Evolutionary conservation across 2,113 vertebrate genomes (phyloP).

Genomic region (Urocynchramus pylzowi): DNA sequence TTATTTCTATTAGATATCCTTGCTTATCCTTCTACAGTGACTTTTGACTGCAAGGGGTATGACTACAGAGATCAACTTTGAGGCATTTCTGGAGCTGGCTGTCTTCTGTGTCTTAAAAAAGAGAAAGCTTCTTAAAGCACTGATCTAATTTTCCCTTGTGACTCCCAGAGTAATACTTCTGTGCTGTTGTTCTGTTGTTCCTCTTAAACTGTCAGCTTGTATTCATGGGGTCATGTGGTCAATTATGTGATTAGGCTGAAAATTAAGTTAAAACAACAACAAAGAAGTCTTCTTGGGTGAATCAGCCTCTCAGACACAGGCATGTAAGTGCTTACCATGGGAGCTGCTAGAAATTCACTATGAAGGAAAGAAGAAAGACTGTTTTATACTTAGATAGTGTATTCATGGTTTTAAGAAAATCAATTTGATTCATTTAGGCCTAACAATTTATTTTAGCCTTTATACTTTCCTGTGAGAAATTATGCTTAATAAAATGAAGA

Average conservation of each 20-base stretch:
- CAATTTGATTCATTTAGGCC: not conserved
- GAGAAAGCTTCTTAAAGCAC: not conserved
- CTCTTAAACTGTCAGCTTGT: not conserved
- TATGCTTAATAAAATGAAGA: not conserved
- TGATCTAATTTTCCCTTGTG: not conserved
- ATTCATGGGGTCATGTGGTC: not conserved
- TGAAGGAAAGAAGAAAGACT: not conserved
- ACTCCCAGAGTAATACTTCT: not conserved
- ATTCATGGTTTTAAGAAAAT: not conserved
- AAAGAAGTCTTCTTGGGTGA: not conserved
- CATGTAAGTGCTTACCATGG: not conserved
- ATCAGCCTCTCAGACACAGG: not conserved
- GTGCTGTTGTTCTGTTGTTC: not conserved
- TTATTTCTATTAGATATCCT: not conserved
- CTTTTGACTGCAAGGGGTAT: not conserved
- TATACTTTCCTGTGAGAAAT: not conserved
- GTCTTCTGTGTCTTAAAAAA: not conserved
- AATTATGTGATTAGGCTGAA: slow-evolving; percentile 13
- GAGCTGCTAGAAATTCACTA: not conserved
- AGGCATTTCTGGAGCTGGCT: not conserved
- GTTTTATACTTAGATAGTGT: not conserved
- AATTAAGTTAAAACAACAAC: not conserved
- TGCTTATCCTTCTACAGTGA: not conserved
- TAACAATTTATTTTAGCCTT: not conserved
- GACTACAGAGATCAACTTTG: not conserved